These are phyloP conservation scores for Palloptera scutellata DNA, from an alignment of 2,888 invertebrate species.

Conservation along the genomic window DNA sequence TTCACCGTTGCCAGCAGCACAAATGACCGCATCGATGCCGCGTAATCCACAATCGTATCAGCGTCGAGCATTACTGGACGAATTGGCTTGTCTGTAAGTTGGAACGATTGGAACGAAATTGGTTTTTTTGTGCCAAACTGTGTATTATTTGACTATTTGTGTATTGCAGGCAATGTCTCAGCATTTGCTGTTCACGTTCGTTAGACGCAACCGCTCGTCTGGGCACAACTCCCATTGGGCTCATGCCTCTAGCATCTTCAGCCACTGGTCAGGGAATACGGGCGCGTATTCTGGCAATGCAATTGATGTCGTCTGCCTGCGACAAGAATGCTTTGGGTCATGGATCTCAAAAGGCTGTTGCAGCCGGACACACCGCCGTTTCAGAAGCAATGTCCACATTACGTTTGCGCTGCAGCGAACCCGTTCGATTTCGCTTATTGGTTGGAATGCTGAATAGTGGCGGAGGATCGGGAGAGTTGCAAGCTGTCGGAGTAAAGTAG, in stretches of 20 bases:
- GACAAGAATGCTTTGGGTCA: constrained; percentile 66
- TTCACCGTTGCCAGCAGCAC: constrained; percentile 49
- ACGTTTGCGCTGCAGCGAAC: constrained; percentile 87
- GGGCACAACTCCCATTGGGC: constrained; percentile 80
- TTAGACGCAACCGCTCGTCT: constrained; percentile 80
- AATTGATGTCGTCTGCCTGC: constrained; percentile 87
- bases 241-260: constrained; percentile 85
- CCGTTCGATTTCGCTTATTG: constrained; percentile 89
- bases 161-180: constrained; percentile 77
- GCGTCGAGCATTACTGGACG: constrained; percentile 81
- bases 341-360: constrained; percentile 65
- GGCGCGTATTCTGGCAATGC: constrained; percentile 83
- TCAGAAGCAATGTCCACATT: constrained; percentile 91
- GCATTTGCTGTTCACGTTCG: constrained; percentile 80
- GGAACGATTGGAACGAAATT: too few relatives aligned
- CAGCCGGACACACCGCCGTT: constrained; percentile 82
- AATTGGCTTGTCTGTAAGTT: constrained; percentile 81
- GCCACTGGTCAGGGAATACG: constrained; percentile 89
- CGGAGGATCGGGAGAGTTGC: constrained; percentile 76
- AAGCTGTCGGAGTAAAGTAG: constrained; percentile 77
- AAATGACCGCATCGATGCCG: constrained; percentile 61
- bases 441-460: constrained; percentile 87
- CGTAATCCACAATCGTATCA: constrained; percentile 74
- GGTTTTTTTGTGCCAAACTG: neutral
- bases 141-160: neutral